Evolutionary conservation across 2,888 invertebrate species (phyloP).

Genomic region (Subacronicta megacephala): DNA sequence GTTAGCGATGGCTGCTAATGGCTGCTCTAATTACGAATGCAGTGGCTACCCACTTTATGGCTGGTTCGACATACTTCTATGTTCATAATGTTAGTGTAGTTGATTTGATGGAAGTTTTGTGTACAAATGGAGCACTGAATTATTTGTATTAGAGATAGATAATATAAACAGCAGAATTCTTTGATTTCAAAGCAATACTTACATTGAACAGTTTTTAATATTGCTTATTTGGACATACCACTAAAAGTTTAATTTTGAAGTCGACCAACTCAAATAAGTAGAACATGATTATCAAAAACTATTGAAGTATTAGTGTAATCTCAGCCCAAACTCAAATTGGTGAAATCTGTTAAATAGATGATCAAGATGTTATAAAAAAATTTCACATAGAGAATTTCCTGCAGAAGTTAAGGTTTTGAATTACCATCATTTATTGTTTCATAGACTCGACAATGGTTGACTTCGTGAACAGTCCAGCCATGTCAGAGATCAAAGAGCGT

Average conservation of each 20-base stretch:
- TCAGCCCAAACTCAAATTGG: no score
- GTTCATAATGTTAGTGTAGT: constrained; percentile 1
- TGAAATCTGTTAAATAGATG: no score
- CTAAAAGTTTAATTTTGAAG: no score
- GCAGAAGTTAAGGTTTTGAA: neutral
- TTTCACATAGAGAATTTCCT: no score
- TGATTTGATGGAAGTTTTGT: constrained; percentile 4
- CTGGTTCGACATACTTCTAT: constrained; percentile 9
- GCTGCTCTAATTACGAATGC: constrained; percentile 28
- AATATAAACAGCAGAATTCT: no score
- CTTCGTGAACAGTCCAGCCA: constrained; percentile 94
- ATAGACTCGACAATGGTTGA: constrained; percentile 95
- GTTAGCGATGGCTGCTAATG: constrained; percentile 15
- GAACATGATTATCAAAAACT: no score
- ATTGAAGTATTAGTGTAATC: no score
- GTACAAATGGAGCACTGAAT: neutral
- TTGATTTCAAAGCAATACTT: no score
- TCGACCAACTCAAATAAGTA: no score
- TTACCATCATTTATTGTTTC: neutral
- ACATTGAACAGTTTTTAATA: no score
- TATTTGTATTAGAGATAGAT: neutral
- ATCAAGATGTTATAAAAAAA: no score
- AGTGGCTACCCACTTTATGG: neutral
- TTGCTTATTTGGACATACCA: no score
- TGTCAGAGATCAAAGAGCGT: constrained; percentile 95